phyloP scores from a whole-genome alignment of 1,140 invertebrate species.

The Drosophila ironensis region DNA sequence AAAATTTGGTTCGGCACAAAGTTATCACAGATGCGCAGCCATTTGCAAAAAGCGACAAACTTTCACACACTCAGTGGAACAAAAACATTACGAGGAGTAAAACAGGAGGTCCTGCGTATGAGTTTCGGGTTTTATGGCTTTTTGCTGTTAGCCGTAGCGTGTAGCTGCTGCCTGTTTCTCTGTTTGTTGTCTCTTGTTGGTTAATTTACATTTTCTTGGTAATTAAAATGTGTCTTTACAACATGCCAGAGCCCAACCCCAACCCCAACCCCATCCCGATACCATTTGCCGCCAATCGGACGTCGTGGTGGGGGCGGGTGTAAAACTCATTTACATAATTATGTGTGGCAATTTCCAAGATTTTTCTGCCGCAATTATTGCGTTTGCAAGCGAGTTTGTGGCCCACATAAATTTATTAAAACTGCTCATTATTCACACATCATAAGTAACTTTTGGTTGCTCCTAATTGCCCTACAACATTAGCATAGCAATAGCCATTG shows the following conservation, averaged over 20 bases:
- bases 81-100: neutral
- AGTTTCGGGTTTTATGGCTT: slow-evolving; percentile 45
- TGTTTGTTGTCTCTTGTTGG: slow-evolving; percentile 71
- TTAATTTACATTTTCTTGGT: slow-evolving; percentile 78
- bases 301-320: neutral
- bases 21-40: slow-evolving; percentile 62
- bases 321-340: slow-evolving; percentile 75
- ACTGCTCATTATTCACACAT: slow-evolving; percentile 27
- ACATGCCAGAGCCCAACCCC: neutral
- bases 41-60: slow-evolving; percentile 46
- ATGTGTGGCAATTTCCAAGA: slow-evolving; percentile 76
- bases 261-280: neutral
- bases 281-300: slow-evolving; percentile 13
- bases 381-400: slow-evolving; percentile 23
- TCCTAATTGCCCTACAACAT: slow-evolving; percentile 40
- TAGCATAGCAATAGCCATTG: slow-evolving; percentile 15
- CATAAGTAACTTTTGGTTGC: slow-evolving; percentile 16
- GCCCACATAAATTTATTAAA: slow-evolving; percentile 54
- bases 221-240: slow-evolving; percentile 69
- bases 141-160: slow-evolving; percentile 40
- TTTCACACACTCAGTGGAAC: slow-evolving; percentile 3
- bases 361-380: slow-evolving; percentile 43
- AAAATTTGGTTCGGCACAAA: slow-evolving; percentile 16
- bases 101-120: slow-evolving; percentile 47
- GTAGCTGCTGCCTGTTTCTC: slow-evolving; percentile 26